Base-by-base conservation (phyloP, 1,140 invertebrate species). In the Hormaphis cornu region DNA sequence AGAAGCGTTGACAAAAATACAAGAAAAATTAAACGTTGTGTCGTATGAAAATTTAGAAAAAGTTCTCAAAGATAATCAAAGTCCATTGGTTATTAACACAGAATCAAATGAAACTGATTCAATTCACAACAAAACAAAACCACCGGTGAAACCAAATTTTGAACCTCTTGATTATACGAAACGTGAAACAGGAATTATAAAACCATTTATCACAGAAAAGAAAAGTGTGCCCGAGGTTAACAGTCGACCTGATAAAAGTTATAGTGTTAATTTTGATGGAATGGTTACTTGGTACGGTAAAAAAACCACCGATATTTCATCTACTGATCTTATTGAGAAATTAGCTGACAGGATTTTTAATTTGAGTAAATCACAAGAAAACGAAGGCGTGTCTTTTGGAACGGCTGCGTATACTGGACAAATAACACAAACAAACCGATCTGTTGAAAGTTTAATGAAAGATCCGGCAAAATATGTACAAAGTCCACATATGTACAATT, bases 21-120 rank as follows among this genome's bases (percentile, higher is more conserved):
- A 70, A 56, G 71, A 72, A 54, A 72, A 72, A 48, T 44, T 72
- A 26, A 72, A 70, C 18, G 70, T 69, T 9, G 48, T 70, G 8
- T 48, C 56, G 6, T 59, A 70, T 26, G 54, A 61, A 37, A 52
- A 44, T 35, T 33, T 66, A 14, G 61, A 66, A 48, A 66, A 66
- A 66, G 61, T 66, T 30, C 28, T 66, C 16, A 66, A 66, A 33
- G 61, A 66, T 22, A 66, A 66, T 66, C 61, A 44, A 66, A 48
- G 35, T 16, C 28, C 44, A 16, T 35, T 35, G n/a, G n/a, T 66
- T 48, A 20, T 66, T 50, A 48, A 33, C 8, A 16, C 61, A 4
- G 61, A 66, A 50, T 7, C 28, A 20, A 30, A 48, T 63, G 42
- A 48, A 35, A 48, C n/a, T 16, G 46, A 66, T 50, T 37, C 12